Base-by-base conservation (phyloP, 2,113 vertebrate species). In the western clawed frog (Xenopus tropicalis) region DNA sequence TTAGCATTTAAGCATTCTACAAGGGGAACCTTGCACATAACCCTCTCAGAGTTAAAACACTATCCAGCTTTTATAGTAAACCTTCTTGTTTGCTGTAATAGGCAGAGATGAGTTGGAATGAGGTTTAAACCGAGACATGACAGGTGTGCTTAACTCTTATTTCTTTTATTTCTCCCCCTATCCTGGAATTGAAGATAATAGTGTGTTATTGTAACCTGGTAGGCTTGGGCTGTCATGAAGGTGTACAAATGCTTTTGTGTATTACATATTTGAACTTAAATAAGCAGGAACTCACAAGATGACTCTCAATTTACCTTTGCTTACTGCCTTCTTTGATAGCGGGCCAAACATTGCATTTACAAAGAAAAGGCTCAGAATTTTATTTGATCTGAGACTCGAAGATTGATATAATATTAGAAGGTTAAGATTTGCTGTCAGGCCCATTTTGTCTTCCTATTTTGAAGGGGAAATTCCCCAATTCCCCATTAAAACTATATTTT, bases 211-310 rank as follows among this genome's bases (percentile, higher is more conserved):
- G 19, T 78, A 66, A 77, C 1, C n/a, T 3, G 58, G 8, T 48
- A 14, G 24, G 70, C 81, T 72, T 48, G 17, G 76, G 73, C 72
- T 81, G 51, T 81, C 79, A 80, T 11, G 0, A 65, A 43, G n/a
- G 78, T 25, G 68, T 72, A 71, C 65, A 12, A 74, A 67, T 11
- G 72, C 69, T 9, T 81, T 37, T 21, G 77, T 44, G 16, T 54
- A 37, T 69, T 75, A 78, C 78, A 78, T 25, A 70, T 77, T 83
- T 81, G 69, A 78, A 82, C 80, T 52, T n/a, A 37, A n/a, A 7
- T 22, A 19, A 61, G 65, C 80, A 77, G 56, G 46, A 48, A 14
- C 78, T 73, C 61, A 67, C 76, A 1, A 48, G 46, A 48, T 7
- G 6, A 37, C 29, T 37, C 29, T 37, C 29, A 48, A 51, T 14